phyloP scores from a whole-genome alignment of 2,113 vertebrate species.

The Silurus meridionalis region DNA sequence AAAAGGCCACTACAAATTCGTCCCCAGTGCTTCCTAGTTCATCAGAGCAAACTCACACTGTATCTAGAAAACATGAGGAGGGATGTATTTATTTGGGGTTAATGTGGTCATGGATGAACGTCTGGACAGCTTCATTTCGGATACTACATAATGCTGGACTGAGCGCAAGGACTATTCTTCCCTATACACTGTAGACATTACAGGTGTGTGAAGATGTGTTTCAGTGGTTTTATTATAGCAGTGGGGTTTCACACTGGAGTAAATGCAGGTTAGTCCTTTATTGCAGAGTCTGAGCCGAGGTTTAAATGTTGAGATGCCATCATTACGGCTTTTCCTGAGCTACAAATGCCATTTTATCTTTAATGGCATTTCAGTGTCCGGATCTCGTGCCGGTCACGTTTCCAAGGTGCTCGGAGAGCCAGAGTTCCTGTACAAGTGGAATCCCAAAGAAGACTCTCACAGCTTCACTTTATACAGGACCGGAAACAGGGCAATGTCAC shows the following conservation, averaged over 20 bases:
- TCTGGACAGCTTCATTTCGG: constrained; percentile 5
- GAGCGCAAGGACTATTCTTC: not conserved
- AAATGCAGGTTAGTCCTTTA: constrained; percentile 40
- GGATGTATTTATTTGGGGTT: not conserved
- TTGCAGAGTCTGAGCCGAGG: constrained; percentile 38
- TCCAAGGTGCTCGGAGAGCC: not conserved
- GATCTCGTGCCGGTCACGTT: not conserved
- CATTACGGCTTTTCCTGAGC: constrained; percentile 17
- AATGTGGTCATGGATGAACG: constrained; percentile 10
- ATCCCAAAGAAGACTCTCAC: not conserved
- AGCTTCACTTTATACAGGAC: not conserved
- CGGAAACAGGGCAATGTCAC: not conserved
- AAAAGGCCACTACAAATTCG: constrained; percentile 1
- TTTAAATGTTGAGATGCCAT: constrained; percentile 20
- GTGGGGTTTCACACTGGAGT: not conserved
- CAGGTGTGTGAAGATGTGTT: not conserved
- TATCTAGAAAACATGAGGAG: constrained; percentile 12
- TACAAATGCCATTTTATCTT: constrained; percentile 10
- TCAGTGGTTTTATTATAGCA: not conserved
- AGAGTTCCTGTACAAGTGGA: not conserved
- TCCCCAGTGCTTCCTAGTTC: not conserved
- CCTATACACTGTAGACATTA: not conserved
- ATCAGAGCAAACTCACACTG: constrained; percentile 7
- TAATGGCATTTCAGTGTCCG: constrained; percentile 4
- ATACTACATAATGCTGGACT: not conserved